Conservation (phyloP, 2,888 invertebrate species). For the Orchesellides sinensis region DNA sequence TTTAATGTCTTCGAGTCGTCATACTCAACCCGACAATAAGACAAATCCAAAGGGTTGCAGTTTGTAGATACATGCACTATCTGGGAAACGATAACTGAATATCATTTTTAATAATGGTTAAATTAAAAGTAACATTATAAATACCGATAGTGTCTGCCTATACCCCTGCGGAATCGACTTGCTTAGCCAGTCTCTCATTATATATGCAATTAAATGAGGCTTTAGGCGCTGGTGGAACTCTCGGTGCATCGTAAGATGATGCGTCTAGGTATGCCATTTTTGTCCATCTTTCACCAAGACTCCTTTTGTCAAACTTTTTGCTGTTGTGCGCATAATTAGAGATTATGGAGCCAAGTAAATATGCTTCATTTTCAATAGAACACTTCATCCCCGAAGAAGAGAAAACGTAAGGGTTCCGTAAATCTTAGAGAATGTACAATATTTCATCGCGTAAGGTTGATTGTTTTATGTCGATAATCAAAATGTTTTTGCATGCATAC, state of each 20-base stretch:
- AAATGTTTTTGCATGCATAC: not conserved
- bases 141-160: not conserved
- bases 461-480: too few relatives aligned
- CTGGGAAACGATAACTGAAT: not conserved
- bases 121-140: too few relatives aligned
- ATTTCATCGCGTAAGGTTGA: too few relatives aligned
- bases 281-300: slow-evolving; percentile 5
- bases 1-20: not conserved
- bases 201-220: not conserved
- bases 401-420: slow-evolving; percentile 9
- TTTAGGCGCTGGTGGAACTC: not conserved
- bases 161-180: not conserved
- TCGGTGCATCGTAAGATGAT: not conserved
- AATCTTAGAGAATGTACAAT: not conserved
- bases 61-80: not conserved
- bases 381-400: slow-evolving; percentile 14
- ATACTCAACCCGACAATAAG: slow-evolving; percentile 21
- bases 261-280: slow-evolving; percentile 20
- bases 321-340: not conserved
- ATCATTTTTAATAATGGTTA: too few relatives aligned
- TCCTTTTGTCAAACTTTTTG: not conserved
- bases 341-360: slow-evolving; percentile 9
- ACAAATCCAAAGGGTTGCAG: slow-evolving; percentile 24
- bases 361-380: slow-evolving; percentile 33
- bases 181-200: slow-evolving; percentile 29